Evolutionary conservation across 2,888 invertebrate genomes (phyloP), one percentile per base, ranked within the genome.

Genomic region (Teleiodes luculella): DNA sequence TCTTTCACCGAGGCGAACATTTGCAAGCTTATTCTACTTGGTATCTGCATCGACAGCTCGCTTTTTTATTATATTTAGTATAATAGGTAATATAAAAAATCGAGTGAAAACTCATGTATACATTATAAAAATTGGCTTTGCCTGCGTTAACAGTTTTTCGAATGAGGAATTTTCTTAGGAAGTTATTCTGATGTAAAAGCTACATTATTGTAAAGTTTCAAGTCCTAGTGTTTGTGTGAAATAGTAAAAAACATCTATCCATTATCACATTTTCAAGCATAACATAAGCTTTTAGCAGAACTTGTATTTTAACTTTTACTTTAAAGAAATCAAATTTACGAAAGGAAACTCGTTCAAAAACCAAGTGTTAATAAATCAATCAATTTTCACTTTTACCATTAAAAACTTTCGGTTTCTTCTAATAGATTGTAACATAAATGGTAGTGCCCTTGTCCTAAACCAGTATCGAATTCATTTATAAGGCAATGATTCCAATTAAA

Each of bases 371-470:
- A 31, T 46, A 46, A 46, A 31, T 31, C 31, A 46, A 46, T 46
- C 46, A 6, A 46, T 35, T 48, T 48, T 48, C 48, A 35, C 48
- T 48, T 48, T 48, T 48, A 48, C 35, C 18, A n/a, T 18, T 39
- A 18, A 5, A 48, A 41, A 48, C 48, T 35, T 48, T 48, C 48
- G 11, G n/a, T 48, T 35, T 48, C 33, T 4, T 6, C 16, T 20
- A 35, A 48, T 48, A 16, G 43, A 16, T 16, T 43, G 20, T 46
- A 45, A 14, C n/a, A 18, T 20, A 43, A 10, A 1, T 13, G 8
- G 10, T 20, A 24, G 11, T 7, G 28, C 46, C 46, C 28, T 46
- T 46, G 30, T 10, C 28, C 31, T 13, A 31, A 46, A 46, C 46
- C 43, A 43, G 46, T 46, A 1, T 30, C 11, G n/a, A 13, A 46